A percentile compares a stretch with the other conserved stretches of the same genome.
These are phyloP conservation scores for Antrozous pallidus DNA, from an alignment of 2,797 vertebrate genomes.

Conservation along the genomic window DNA sequence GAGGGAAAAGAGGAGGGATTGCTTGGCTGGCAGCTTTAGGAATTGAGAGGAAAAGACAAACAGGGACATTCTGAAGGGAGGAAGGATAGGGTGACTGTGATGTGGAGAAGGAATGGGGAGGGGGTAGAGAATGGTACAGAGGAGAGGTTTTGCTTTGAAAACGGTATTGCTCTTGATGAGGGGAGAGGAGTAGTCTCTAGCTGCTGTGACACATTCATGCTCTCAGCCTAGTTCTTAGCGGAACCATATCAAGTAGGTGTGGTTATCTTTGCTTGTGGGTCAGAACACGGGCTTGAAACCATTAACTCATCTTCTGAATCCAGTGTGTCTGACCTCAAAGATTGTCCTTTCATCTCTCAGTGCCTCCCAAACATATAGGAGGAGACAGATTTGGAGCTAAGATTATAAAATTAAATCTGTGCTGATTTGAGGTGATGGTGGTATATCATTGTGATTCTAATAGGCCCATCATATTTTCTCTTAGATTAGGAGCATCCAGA, in stretches of 20 bases:
- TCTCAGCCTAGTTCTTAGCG: not conserved
- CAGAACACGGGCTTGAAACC: not conserved
- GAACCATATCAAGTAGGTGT: not conserved
- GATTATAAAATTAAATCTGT: not conserved
- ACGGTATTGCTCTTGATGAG: not conserved
- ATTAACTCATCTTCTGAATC: not conserved
- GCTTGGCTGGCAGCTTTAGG: not conserved
- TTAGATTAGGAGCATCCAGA: not conserved
- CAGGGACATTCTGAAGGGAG: not conserved
- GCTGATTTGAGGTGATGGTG: not conserved
- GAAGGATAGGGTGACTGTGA: not conserved
- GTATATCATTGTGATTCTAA: not conserved
- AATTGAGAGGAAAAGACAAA: not conserved
- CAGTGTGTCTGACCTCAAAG: not conserved
- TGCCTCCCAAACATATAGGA: not conserved
- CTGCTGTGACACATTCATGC: rapidly evolving
- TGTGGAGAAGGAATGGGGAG: not conserved
- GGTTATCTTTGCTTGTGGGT: not conserved
- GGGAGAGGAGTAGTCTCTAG: too few relatives aligned
- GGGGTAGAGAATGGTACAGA: not conserved
- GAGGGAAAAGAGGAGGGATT: not conserved
- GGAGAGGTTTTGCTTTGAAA: not conserved
- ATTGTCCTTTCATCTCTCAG: not conserved
- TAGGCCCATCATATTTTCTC: not conserved
- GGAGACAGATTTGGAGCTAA: not conserved